Evolutionary conservation across 2,113 vertebrate genomes (phyloP), one percentile per base, ranked within the genome.

Genomic region (Scolopax mira): DNA sequence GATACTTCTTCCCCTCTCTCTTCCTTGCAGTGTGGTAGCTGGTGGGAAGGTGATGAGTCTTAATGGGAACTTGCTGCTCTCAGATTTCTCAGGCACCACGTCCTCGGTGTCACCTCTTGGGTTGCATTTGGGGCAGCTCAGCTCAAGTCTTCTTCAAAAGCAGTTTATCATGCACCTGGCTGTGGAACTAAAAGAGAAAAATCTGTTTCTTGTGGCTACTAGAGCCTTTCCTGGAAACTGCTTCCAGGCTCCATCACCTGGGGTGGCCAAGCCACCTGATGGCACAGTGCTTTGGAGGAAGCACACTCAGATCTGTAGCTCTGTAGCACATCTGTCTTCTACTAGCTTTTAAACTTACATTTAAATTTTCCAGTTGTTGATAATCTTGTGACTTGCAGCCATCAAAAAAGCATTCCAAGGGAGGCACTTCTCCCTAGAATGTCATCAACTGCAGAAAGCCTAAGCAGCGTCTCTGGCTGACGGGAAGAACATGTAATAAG

Each of bases 401-500:
- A 14, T 55, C 48, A 27, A 77, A 79, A 70, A 85, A 58, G 21
- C 30, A 55, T 28, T 90, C 33, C 14, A 67, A 64, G 42, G 58
- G 33, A 89, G 64, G 35, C 31, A 51, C 33, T 70, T 18, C 65
- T 94, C 30, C 69, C 77, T 60, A 21, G 65, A 17, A 49, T 28
- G 28, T 61, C 61, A 37, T 35, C 28, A 51, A 37, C 33, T 31
- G 65, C 35, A 70, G 49, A 49, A 78, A 37, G 39, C 7, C 4
- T 46, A 16, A 74, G 61, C 41, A 70, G 61, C 2, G 0, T 61
- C 70, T 64, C 21, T 7, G 60, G 31, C n/a, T 64, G 35, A 23
- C 0, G 1, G 54, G 33, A 74, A 25, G 46, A 61, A 58, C 0
- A 0, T 17, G 27, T 71, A 28, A 15, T 48, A 31, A 48, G 33